These are phyloP conservation scores for Entomyzon cyanotis DNA, from an alignment of 2,113 vertebrate genomes.

Conservation along the genomic window DNA sequence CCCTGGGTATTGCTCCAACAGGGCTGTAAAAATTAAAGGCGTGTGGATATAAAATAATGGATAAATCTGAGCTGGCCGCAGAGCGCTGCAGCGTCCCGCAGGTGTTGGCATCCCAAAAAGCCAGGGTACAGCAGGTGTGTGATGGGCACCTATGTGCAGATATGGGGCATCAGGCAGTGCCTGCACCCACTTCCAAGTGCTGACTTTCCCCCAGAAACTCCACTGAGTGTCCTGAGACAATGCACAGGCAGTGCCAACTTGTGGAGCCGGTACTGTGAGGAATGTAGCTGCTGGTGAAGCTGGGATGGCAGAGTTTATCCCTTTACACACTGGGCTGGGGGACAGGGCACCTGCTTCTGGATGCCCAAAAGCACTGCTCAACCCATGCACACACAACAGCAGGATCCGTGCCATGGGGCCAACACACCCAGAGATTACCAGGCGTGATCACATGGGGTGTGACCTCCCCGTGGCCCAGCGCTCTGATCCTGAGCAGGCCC, in stretches of 20 bases:
- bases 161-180: too few species aligned
- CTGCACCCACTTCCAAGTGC: fast-evolving
- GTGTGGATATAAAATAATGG: constrained; percentile 58
- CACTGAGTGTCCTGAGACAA: fast-evolving
- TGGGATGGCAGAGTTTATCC: neutral
- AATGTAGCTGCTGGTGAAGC: neutral
- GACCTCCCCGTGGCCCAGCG: neutral
- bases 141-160: fast-evolving
- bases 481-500: fast-evolving
- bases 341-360: neutral
- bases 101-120: neutral
- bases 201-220: neutral
- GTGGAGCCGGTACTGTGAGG: neutral
- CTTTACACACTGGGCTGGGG: neutral
- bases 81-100: neutral
- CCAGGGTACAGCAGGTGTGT: fast-evolving
- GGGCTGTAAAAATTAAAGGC: constrained; percentile 64
- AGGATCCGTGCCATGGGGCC: fast-evolving
- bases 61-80: constrained; percentile 33
- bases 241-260: neutral
- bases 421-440: neutral
- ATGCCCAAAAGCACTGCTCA: neutral
- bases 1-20: constrained; percentile 27
- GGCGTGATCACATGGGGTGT: too few species aligned
- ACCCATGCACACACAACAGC: neutral